Evolutionary conservation across 2,797 vertebrate genomes (phyloP), one percentile per base, ranked within the genome.

Genomic region (Xenops minutus): DNA sequence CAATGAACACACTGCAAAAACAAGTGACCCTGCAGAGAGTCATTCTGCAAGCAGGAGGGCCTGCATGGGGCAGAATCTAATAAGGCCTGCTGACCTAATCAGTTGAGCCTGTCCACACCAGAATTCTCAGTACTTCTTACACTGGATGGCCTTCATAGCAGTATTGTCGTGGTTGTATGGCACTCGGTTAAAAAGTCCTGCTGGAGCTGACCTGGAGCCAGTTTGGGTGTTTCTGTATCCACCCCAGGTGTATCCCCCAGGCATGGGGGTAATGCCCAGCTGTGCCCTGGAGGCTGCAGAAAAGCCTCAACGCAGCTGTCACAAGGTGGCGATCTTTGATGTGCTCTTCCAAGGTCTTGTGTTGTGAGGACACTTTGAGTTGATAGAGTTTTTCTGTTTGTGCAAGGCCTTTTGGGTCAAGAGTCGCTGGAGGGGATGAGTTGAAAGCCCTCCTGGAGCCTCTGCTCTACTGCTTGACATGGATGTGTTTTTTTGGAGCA

Each of bases 251-350:
- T 13, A 6, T 7, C 9, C 22, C 3, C 1, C 0, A 11, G 19
- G 10, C 4, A 2, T 1, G 4, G 3, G 39, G 32, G 10, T 9
- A 49, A 26, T 0, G 0, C 12, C 11, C 1, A 6, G 39, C 51
- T 4, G 15, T 12, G 34, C 69, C 56, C 16, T 4, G 3, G 12
- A 36, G 22, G 39, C 73, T 37, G 58, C 44, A 74, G 52, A 20
- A 41, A 30, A 59, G 66, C 16, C 66, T 29, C 63, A 30, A 26
- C 0, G 20, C 20, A 36, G 84, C 2, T 36, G 85, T 85, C 95
- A 93, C 95, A 62, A 94, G 95, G 82, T 94, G 95, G 95, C 89
- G 76, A 95, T 63, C 88, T 67, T 49, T 32, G 69, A 96, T 26
- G 20, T 8, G 7, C 27, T 66, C 69, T 55, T 30, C 55, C 46